phyloP scores from a whole-genome alignment of 2,113 vertebrate species.

The Malurus alboscapulatus region DNA sequence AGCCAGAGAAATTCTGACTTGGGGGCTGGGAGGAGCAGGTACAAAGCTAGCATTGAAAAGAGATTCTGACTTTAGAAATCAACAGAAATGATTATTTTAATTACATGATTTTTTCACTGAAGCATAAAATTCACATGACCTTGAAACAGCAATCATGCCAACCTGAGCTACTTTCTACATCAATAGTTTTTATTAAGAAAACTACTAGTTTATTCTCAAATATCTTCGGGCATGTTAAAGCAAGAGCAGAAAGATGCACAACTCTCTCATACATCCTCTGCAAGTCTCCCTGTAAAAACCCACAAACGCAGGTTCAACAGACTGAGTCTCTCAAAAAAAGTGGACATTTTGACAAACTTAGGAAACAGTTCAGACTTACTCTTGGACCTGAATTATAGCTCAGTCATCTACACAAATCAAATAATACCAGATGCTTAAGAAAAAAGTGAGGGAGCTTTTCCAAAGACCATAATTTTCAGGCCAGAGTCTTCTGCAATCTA shows the following conservation, averaged over 20 bases:
- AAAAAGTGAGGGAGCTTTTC: neutral
- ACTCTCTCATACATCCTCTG: too few relatives aligned
- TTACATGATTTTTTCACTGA: neutral
- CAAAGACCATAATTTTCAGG: neutral
- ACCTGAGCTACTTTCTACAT: neutral
- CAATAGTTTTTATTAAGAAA: neutral
- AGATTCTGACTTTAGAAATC: neutral
- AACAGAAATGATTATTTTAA: neutral
- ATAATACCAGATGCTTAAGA: neutral
- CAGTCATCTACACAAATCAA: neutral
- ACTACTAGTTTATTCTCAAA: neutral
- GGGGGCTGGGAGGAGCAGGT: neutral
- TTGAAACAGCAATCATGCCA: neutral
- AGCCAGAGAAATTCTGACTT: neutral
- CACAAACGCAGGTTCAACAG: neutral
- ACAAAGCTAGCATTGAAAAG: neutral
- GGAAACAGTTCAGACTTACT: neutral
- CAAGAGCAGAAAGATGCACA: neutral
- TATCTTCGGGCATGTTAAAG: neutral
- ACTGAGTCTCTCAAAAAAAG: neutral
- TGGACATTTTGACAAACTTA: neutral
- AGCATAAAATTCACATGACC: neutral
- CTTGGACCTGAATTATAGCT: neutral
- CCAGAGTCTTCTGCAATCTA: neutral
- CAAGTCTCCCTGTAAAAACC: neutral